phyloP scores from a whole-genome alignment of 2,113 vertebrate species.

The Epinephelus lanceolatus region DNA sequence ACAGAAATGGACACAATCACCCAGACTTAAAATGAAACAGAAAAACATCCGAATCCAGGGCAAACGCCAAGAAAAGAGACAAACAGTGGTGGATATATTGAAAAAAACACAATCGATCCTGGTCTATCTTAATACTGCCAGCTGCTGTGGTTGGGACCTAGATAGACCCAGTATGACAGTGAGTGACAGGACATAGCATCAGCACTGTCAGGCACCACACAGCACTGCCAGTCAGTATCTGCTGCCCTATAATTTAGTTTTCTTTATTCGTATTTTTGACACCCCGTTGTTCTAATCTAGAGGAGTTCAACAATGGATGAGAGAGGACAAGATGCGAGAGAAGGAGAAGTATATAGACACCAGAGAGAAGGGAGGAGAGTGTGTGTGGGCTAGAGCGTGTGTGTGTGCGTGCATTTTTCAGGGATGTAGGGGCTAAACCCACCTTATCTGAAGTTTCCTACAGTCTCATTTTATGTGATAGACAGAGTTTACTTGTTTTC shows the following conservation, averaged over 20 bases:
- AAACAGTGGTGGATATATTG: neutral
- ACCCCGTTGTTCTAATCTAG: slow-evolving; percentile 51
- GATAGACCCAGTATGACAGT: slow-evolving; percentile 64
- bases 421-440: neutral
- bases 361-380: neutral
- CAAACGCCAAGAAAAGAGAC: slow-evolving; percentile 14
- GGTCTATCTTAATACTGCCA: slow-evolving; percentile 43
- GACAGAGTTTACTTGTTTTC: neutral
- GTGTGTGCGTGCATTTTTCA: neutral
- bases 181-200: slow-evolving; percentile 74
- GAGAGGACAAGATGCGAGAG: neutral
- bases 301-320: slow-evolving; percentile 29
- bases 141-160: slow-evolving; percentile 37
- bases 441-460: neutral
- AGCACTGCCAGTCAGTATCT: slow-evolving; percentile 66
- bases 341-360: slow-evolving; percentile 1
- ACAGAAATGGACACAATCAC: too few species aligned
- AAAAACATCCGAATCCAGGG: slow-evolving; percentile 2
- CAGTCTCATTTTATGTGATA: neutral
- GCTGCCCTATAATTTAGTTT: slow-evolving; percentile 66
- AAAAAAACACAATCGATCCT: slow-evolving; percentile 32
- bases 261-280: slow-evolving; percentile 67
- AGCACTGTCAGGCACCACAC: slow-evolving; percentile 59
- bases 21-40: neutral
- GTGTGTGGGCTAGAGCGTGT: too few species aligned